Evolutionary conservation across 2,888 invertebrate genomes (phyloP).

Genomic region (Arge pagana): DNA sequence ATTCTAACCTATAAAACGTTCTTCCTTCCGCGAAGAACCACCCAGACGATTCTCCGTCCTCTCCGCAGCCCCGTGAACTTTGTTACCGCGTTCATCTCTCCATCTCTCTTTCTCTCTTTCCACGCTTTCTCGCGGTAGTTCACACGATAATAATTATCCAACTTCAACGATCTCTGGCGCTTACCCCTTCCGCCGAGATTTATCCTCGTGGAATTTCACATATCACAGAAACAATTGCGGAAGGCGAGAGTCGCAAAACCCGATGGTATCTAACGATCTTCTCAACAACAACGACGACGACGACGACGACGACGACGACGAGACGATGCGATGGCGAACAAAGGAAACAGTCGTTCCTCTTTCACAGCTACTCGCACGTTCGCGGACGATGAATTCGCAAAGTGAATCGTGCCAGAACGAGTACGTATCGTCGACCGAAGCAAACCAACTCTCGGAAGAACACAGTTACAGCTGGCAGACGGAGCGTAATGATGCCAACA

Average conservation of each 20-base stretch:
- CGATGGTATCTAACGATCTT: neutral
- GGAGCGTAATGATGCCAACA: conserved; percentile 13
- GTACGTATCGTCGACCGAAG: too few species aligned
- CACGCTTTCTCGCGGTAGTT: neutral
- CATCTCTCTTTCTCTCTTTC: conserved; percentile 15
- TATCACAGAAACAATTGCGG: neutral
- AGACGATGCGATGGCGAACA: neutral
- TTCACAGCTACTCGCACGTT: too few species aligned
- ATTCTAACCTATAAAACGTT: conserved; percentile 27
- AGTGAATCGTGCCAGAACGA: neutral
- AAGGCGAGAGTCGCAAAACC: neutral
- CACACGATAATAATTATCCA: neutral
- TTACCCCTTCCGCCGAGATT: conserved; percentile 16
- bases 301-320: conserved; percentile 1
- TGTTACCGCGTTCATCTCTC: neutral
- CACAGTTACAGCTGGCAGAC: too few species aligned
- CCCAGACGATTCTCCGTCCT: too few species aligned
- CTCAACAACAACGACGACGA: conserved; percentile 15
- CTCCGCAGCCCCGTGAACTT: conserved; percentile 24
- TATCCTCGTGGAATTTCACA: neutral
- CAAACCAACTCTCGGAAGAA: too few species aligned
- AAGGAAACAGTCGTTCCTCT: too few species aligned
- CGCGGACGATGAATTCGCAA: too few species aligned
- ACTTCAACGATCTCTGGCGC: conserved; percentile 14
- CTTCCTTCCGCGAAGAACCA: too few species aligned